Percentiles rank a stretch among this genome's conserved stretches.
Evolutionary conservation across 2,888 invertebrate genomes (phyloP).

Genomic region (Cryptocephalus moraei): DNA sequence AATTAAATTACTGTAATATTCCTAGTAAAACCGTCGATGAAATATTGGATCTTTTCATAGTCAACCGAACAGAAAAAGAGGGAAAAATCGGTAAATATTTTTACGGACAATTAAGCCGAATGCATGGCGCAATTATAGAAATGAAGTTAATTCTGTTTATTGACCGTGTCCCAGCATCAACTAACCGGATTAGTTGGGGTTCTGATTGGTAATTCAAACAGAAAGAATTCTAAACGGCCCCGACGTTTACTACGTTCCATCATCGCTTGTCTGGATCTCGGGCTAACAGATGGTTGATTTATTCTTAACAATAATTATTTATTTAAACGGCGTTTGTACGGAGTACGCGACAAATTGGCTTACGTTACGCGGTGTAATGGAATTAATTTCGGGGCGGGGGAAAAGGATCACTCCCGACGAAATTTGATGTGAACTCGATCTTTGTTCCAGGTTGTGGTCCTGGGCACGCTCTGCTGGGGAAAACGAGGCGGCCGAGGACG

Average conservation of each 20-base stretch:
- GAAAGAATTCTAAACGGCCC: slow-evolving; percentile 3
- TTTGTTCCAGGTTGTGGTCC: slow-evolving; percentile 44
- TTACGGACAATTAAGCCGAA: background rate
- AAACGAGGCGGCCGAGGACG: slow-evolving; percentile 88
- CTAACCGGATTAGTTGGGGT: slow-evolving; percentile 15
- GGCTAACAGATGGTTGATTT: no score
- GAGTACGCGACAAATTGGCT: no score
- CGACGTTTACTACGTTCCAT: no score
- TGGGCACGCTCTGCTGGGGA: slow-evolving; percentile 72
- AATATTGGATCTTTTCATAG: no score
- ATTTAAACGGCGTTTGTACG: no score
- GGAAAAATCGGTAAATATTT: slow-evolving; percentile 1
- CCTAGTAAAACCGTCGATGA: no score
- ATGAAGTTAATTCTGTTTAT: slow-evolving; percentile 18
- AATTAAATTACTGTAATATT: no score
- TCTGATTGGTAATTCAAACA: slow-evolving; percentile 4
- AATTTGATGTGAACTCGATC: background rate
- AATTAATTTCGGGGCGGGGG: no score
- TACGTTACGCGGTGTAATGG: no score
- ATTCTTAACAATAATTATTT: no score
- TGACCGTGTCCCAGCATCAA: slow-evolving; percentile 14
- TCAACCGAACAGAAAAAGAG: background rate
- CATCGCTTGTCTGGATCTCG: no score
- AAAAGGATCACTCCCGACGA: no score
- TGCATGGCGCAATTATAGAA: slow-evolving; percentile 17